Base-by-base conservation (phyloP, 2,888 invertebrate species). In the Ophion costatus region DNA sequence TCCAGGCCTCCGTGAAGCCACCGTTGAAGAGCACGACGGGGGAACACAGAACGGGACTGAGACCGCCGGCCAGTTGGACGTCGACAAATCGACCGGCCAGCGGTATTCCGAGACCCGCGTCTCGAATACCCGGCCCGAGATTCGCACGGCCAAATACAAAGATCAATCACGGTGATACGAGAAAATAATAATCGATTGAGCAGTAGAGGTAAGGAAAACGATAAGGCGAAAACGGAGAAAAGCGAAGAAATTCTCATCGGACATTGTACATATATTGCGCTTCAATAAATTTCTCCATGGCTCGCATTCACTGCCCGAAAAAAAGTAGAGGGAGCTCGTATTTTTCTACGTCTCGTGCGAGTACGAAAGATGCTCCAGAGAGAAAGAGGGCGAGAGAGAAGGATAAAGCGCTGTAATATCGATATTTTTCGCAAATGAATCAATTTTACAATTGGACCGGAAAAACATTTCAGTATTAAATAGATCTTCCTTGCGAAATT, bases 41-140 rank as follows among this genome's bases (percentile, higher is more conserved):
- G 51, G 90, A 91, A 64, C 88, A 82, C 71, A 87, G 87, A 84
- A 90, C 91, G 29, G 91, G 88, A 85, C 84, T 93, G 77, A 90
- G 91, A 76, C 91, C 87, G 38, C 93, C 93, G 51, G 90, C 89
- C 0, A 92, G 90, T 86, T 93, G 91, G 87, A 89, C 88, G 63
- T 85, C 87, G n/a, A 57, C 80, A 24, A 87, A 87, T 75, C 87
- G 87, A 87, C 88, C 87, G 74, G 70, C 69, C 63, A 93, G 93
- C 81, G 93, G 93, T 74, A 94, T 93, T 84, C 93, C 93, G 59
- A 91, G 93, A 89, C 93, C 93, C 51, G 89, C 92, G 14, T 93
- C 93, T 9, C 91, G 93, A 24, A 93, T 93, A 82, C 93, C 93
- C 74, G 93, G 89, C 10, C 91, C 91, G 10, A 90, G 89, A 85